Base-by-base conservation (phyloP, 35 echinoderm and acorn worm species). In the Anneissia japonica region DNA sequence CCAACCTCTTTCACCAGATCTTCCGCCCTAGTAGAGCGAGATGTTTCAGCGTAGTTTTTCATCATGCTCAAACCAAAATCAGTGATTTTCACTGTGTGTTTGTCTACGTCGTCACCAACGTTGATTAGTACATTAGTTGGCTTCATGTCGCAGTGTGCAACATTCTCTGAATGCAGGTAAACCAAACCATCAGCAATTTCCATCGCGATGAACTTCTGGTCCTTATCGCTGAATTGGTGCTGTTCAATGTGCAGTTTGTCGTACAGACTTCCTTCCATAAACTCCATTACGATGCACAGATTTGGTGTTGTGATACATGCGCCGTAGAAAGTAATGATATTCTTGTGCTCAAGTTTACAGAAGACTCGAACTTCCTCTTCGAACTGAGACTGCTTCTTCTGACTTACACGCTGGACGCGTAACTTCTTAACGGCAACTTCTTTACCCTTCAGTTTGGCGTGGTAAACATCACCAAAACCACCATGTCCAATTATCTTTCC, bases 361-460 rank as follows among this genome's bases (percentile, higher is more conserved):
- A 89, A 81, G 33, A 89, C 39, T 36, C 37, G 13, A 19, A 89
- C 51, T 55, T 89, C 87, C 0, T 82, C 87, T 31, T 77, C 51
- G 38, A 89, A 89, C 46, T 89, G 75, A 30, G 35, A 56, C 79
- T 75, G 72, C n/a, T 79, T 80, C 36, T 74, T 82, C 37, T 89
- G 41, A 30, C 77, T 82, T 21, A 89, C 87, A 36, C 79, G 87
- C 46, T 89, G 87, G 16, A 89, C 87, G 4, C 87, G 87, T 1
- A 89, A 79, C 55, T 89, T 89, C 87, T 89, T 89, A 81, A 89
- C 74, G 32, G 87, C 79, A 77, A 89, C 87, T 14, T 82, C 87
- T 14, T 32, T 79, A n/a, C 80, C 87, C 26, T 73, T 81, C 77
- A 46, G 72, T 17, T 81, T 74, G 34, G 33, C 87, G 75, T 82